Base-by-base conservation (phyloP, 2,797 vertebrate genomes). In the Thunnus albacares region DNA sequence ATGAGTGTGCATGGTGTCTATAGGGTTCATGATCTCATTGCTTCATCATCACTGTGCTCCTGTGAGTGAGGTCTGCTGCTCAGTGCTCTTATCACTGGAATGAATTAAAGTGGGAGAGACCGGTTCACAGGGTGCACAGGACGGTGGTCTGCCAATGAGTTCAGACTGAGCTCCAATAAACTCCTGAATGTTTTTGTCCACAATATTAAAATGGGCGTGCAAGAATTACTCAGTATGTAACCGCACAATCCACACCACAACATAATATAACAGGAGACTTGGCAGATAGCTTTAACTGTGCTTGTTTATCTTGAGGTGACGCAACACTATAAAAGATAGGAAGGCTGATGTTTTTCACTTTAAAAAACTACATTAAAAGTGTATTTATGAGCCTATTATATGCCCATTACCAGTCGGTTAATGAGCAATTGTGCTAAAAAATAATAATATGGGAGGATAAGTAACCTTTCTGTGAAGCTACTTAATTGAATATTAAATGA, bases 1-100 rank as follows among this genome's bases (percentile, higher is more conserved):
- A 66, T 78, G 81, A 88, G 71, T 67, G 71, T 74, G 62, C 58
- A 69, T 65, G 74, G 26, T 57, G 66, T 69, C 71, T 55, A 68
- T 5, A 35, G 53, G 64, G 62, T 20, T 62, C 69, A 43, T 84
- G 71, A 90, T 20, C 77, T 88, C 83, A 86, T 56, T 12, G 64
- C 80, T 80, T 77, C 90, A 83, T 81, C 81, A 84, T 81, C 64
- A 55, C 47, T 14, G 63, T 53, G 66, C 72, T 75, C 33, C 30
- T 53, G 66, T 69, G 57, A 51, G 66, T 69, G 57, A 53, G 8
- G 68, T 53, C 22, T 80, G 71, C 43, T 59, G 52, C 38, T 71
- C 43, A 28, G 58, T 66, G 43, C 45, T 76, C 57, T 75, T 51
- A 71, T 47, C 61, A 76, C 66, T 17, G 61, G 41, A 51, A 56